Evolutionary conservation across 92 coral and sea anemone genomes (phyloP).

Genomic region (Porites lobata): DNA sequence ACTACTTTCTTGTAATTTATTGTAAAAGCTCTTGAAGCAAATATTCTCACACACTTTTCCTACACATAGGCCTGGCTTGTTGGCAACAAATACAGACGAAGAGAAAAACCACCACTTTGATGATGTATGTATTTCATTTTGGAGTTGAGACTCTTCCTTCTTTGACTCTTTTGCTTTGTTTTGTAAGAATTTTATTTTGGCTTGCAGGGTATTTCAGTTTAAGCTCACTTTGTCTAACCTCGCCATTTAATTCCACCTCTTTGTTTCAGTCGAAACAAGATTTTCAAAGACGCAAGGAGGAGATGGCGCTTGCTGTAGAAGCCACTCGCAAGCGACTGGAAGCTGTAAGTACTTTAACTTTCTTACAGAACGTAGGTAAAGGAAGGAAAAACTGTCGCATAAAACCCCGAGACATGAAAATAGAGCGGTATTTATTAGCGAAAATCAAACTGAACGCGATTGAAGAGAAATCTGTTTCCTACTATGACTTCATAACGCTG

Average conservation of each 20-base stretch:
- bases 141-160: not conserved
- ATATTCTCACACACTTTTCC: no score
- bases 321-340: constrained; percentile 89
- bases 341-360: constrained; percentile 87
- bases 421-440: no score
- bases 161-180: not conserved
- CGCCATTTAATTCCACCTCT: not conserved
- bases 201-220: not conserved
- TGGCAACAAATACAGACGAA: constrained; percentile 27
- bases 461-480: no score
- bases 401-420: no score
- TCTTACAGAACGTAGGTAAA: no score
- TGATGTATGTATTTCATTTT: constrained; percentile 33
- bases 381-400: no score
- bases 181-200: not conserved
- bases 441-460: no score
- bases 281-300: constrained; percentile 92
- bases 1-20: no score
- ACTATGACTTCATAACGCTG: no score
- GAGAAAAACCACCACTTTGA: constrained; percentile 22
- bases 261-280: constrained; percentile 85
- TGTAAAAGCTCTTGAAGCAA: no score
- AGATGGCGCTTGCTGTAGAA: constrained; percentile 91
- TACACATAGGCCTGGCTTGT: constrained; percentile 11
- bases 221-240: not conserved